Conservation (phyloP, 2,113 vertebrate species). For the Shinisaurus crocodilurus region DNA sequence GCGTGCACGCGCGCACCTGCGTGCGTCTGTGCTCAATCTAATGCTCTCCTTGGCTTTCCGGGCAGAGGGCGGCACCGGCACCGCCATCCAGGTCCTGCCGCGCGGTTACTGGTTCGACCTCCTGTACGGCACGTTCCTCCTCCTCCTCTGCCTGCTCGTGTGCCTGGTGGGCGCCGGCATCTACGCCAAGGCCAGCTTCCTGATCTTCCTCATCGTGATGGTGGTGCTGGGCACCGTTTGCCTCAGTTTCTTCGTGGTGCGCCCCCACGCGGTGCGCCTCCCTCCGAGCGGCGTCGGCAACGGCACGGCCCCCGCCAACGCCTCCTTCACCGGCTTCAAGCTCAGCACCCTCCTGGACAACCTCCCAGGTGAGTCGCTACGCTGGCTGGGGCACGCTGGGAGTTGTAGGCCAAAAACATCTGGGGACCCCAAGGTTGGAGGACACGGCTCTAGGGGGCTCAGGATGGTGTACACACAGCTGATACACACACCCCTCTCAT, state of each 20-base stretch:
- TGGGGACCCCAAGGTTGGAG: too few relatives aligned
- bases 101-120: conserved; percentile 89
- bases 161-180: conserved; percentile 90
- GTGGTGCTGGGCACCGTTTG: conserved; percentile 84
- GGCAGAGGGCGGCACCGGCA: conserved; percentile 38
- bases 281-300: conserved; percentile 45
- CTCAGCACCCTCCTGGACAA: conserved; percentile 83
- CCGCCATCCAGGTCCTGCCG: conserved; percentile 76
- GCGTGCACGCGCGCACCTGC: background rate
- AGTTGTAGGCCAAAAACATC: too few relatives aligned
- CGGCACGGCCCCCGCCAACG: conserved; percentile 63
- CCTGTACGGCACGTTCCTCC: conserved; percentile 82
- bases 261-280: conserved; percentile 72
- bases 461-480: too few relatives aligned
- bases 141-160: conserved; percentile 86
- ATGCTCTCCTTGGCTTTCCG: background rate
- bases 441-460: too few relatives aligned
- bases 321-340: conserved; percentile 86
- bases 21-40: background rate
- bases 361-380: conserved; percentile 81
- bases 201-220: conserved; percentile 90
- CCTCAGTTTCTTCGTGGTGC: conserved; percentile 85
- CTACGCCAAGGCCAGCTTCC: conserved; percentile 90
- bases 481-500: too few relatives aligned
- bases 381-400: too few relatives aligned